Base-by-base conservation (phyloP, 1,140 invertebrate species). In the Panagrolaimus sp. region DNA sequence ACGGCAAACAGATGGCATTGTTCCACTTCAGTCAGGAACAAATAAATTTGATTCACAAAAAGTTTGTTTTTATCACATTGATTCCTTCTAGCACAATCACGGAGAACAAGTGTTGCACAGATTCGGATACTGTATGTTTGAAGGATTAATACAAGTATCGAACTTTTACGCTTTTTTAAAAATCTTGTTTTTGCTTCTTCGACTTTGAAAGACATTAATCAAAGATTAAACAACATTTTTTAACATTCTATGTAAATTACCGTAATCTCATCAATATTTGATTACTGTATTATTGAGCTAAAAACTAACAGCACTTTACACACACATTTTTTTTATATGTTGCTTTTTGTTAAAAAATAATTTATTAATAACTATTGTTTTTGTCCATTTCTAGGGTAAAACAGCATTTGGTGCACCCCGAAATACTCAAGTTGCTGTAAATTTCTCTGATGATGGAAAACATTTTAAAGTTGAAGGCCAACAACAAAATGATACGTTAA, bases 21-120 rank as follows among this genome's bases (percentile, higher is more conserved):
- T 80, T 13, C 79, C 79, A n/a, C 74, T 81, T 13, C 79, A 81
- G 64, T 79, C 71, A 5, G 73, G 77, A 65, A 81, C 79, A 13
- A 81, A 81, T 68, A 77, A 83, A 67, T 81, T 77, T 63, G 79
- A 79, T 64, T 76, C 73, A 23, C 79, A 81, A 68, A 76, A 69
- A 67, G 78, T 82, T 31, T 61, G 72, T 62, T 48, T 23, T 38
- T 38, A 38, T 4, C 2, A 38, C 31, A 38, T 38, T 7, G 2
- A 4, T 38, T 38, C n/a, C n/a, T n/a, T n/a, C 7, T 7, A 7
- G 31, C 31, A 38, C 31, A 38, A 38, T 4, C 7, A 4, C 31
- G 31, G 31, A 4, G 31, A 7, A 38, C 31, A n/a, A n/a, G n/a
- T n/a, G n/a, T n/a, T n/a, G n/a, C n/a, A n/a, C n/a, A n/a, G n/a